Base-by-base conservation (phyloP, 2,888 invertebrate species). In the Epinotia ramella region DNA sequence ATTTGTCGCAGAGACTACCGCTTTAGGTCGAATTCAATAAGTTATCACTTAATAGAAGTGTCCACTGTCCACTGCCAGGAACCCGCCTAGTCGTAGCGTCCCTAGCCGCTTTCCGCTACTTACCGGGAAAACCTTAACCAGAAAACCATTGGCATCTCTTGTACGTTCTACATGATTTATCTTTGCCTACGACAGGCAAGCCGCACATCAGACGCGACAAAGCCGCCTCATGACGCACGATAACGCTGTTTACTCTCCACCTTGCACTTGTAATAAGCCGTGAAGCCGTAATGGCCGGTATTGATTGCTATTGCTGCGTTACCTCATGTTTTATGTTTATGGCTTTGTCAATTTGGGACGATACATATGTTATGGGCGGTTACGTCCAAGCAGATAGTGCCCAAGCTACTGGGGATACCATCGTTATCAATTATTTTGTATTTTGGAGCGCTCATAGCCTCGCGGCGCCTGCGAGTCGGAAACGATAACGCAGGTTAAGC, bases 161-260 rank as follows among this genome's bases (percentile, higher is more conserved):
- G 46, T 44, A 73, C 60, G 16, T 49, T 49, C 49, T 49, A 49
- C 16, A 49, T 16, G 0, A 49, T 49, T 12, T 49, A 4, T 49
- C 49, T 49, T 16, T 49, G 49, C 16, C 0, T 16, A 56, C 73
- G 63, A 56, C n/a, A n/a, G n/a, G n/a, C n/a, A n/a, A 69, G 56
- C 76, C 73, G 66, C 76, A 78, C 76, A 73, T 77, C 77, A 74
- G 64, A 18, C 76, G 77, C 78, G 79, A 78, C 76, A 59, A 65
- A 62, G 65, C 77, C 80, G 78, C 78, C 73, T 68, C 53, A 56
- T 57, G 71, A 66, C 78, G 59, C 16, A 73, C 78, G 81, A 81
- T 81, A 81, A 81, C 78, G 77, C 77, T 78, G 81, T 81, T 79
- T 79, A 80, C 77, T 16, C 69, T 77, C 12, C 59, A 63, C 20